Evolutionary conservation across 1,140 invertebrate species (phyloP).

Genomic region (Megalonaias nervosa): DNA sequence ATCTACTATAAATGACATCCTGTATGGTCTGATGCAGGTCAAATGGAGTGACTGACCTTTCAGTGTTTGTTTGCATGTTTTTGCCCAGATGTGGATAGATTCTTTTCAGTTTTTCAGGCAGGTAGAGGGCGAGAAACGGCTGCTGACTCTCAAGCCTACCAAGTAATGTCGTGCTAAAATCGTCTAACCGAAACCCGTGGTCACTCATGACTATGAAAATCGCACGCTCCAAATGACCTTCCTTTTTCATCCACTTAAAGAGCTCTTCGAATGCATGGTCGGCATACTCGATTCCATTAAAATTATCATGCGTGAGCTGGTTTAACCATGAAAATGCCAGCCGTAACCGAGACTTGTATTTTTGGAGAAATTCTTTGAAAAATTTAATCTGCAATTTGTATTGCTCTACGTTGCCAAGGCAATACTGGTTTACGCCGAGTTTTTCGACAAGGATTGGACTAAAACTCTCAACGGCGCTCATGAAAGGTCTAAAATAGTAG

Average conservation of each 20-base stretch:
- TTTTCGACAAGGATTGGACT: constrained; percentile 29
- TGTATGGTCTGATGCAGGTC: constrained; percentile 32
- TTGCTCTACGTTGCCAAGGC: constrained; percentile 28
- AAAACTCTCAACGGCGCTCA: constrained; percentile 36
- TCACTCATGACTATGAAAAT: constrained; percentile 39
- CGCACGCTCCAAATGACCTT: constrained; percentile 19
- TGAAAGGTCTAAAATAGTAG: constrained; percentile 86
- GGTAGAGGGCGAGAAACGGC: constrained; percentile 29
- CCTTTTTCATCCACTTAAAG: constrained; percentile 32
- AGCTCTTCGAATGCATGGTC: constrained; percentile 56
- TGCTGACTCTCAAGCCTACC: constrained; percentile 34
- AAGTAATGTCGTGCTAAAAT: constrained; percentile 27
- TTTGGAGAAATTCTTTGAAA: constrained; percentile 20
- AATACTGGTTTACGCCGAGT: constrained; percentile 6
- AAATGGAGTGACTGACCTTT: constrained; percentile 20
- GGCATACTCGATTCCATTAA: constrained; percentile 22
- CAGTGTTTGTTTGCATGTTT: constrained; percentile 27
- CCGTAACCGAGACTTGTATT: constrained; percentile 16
- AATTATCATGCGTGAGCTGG: constrained; percentile 30
- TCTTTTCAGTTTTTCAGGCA: constrained; percentile 22
- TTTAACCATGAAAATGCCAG: constrained; percentile 33
- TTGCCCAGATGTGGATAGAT: constrained; percentile 18
- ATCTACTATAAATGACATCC: constrained; percentile 21
- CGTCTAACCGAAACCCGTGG: constrained; percentile 33
- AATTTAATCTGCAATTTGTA: constrained; percentile 20